Conservation (phyloP, 2,888 invertebrate genomes). For the Auanema sp. region DNA sequence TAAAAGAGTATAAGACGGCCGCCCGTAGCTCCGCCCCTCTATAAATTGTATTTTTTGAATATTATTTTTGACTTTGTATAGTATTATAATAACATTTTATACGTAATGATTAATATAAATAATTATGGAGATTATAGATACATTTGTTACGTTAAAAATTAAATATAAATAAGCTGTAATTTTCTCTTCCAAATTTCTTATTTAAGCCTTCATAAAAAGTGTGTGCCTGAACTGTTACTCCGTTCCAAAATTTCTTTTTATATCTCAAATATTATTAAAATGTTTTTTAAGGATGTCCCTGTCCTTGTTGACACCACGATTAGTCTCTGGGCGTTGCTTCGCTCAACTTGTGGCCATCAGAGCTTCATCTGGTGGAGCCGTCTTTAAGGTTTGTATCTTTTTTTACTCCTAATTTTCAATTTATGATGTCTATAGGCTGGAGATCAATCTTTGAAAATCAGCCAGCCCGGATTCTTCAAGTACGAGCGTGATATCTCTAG, state of each 20-base stretch:
- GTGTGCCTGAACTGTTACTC: neutral
- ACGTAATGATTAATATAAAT: too few relatives aligned
- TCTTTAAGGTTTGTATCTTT: neutral
- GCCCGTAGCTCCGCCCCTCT: neutral
- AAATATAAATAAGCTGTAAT: neutral
- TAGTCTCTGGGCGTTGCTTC: constrained; percentile 39
- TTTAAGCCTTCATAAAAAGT: too few relatives aligned
- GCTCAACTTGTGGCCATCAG: constrained; percentile 40
- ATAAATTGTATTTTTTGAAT: constrained; percentile 33
- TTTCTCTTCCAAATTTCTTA: too few relatives aligned
- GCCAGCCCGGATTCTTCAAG: constrained; percentile 49
- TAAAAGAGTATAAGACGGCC: constrained; percentile 3
- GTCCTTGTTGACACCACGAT: constrained; percentile 49
- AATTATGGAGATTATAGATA: too few relatives aligned
- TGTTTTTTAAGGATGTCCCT: constrained; percentile 49
- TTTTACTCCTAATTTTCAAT: neutral
- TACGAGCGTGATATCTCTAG: constrained; percentile 58
- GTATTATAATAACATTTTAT: neutral
- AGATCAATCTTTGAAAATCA: constrained; percentile 33
- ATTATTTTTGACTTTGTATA: neutral
- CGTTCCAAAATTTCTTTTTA: neutral
- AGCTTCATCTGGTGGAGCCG: constrained; percentile 21
- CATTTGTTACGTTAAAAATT: neutral
- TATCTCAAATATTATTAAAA: neutral
- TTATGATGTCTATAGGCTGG: constrained; percentile 3